Base-by-base conservation (phyloP, 2,888 invertebrate genomes). In the Sarcophaga carnaria region DNA sequence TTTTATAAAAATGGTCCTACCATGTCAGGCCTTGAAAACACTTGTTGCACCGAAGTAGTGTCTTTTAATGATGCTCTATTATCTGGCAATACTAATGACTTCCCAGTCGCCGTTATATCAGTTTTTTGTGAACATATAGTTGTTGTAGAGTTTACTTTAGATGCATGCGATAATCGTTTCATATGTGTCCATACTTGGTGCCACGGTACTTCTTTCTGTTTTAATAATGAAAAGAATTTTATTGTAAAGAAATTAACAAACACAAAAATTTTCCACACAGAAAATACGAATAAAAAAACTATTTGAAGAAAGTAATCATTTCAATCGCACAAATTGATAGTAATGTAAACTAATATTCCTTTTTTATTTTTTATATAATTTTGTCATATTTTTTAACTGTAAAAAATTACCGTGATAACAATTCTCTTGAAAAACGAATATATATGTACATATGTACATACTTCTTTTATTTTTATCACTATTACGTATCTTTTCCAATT, bases 131-230 rank as follows among this genome's bases (percentile, higher is more conserved):
- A 90, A 80, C 92, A 92, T 90, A 92, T 89, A 78, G 92, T 93
- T 27, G 90, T 89, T 80, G 92, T 92, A 74, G 91, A 91, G 89
- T 92, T 92, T 89, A 93, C 92, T 91, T 92, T 92, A 86, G 92
- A 92, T 90, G 92, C 91, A 89, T 92, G 91, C 80, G 92, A 93
- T 86, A 93, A 90, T 89, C 92, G 92, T 90, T 93, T 92, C 93
- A 92, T 92, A 88, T 92, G 93, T 83, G 92, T 92, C 92, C 92
- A 92, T 88, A 93, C 92, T 89, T 92, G 92, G 91, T 93, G 93
- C 92, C 92, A 92, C 60, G 92, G 92, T 89, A 92, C 90, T 83
- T 92, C 92, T 91, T 92, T 92, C 92, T 86, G 80, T 69, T 87
- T 60, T 25, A 49, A 63, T 72, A 14, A 70, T 62, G 27, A n/a